phyloP scores from a whole-genome alignment of 2,888 invertebrate species.

The Cataglyphis cursor region DNA sequence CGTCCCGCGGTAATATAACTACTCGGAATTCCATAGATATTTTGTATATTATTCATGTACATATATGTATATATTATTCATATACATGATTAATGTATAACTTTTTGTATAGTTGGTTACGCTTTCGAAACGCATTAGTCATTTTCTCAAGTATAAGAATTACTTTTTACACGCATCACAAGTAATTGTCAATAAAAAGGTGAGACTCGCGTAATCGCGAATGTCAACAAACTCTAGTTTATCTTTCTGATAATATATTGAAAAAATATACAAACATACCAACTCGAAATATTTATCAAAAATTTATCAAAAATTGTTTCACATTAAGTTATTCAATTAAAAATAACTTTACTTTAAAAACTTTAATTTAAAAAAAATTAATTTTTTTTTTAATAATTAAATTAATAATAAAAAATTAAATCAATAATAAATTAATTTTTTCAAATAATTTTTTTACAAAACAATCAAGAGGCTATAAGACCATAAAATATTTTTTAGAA shows the following conservation, averaged over 20 bases:
- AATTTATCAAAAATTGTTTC: background rate
- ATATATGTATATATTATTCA: background rate
- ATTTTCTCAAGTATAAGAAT: constrained; percentile 3
- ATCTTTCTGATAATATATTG: background rate
- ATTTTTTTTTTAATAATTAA: too few species aligned
- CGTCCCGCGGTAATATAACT: background rate
- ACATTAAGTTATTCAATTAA: background rate
- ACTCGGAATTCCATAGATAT: background rate
- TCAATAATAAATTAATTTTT: too few species aligned
- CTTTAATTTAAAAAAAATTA: too few species aligned
- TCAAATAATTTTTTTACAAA: too few species aligned
- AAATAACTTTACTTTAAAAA: too few species aligned
- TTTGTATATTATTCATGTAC: background rate
- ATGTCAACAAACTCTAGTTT: background rate
- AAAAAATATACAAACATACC: too few species aligned
- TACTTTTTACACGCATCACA: constrained; percentile 6
- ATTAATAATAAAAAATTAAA: too few species aligned
- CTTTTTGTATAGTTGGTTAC: background rate
- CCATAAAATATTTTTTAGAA: background rate
- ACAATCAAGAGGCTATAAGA: too few species aligned
- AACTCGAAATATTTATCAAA: background rate
- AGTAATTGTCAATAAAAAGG: background rate
- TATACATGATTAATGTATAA: background rate
- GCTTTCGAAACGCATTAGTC: constrained; percentile 31
- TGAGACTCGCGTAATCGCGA: background rate